A percentile compares a stretch with the other conserved stretches of the same genome.
These are phyloP conservation scores for Microplitis demolitor DNA, from an alignment of 1,140 invertebrate species.

Conservation along the genomic window DNA sequence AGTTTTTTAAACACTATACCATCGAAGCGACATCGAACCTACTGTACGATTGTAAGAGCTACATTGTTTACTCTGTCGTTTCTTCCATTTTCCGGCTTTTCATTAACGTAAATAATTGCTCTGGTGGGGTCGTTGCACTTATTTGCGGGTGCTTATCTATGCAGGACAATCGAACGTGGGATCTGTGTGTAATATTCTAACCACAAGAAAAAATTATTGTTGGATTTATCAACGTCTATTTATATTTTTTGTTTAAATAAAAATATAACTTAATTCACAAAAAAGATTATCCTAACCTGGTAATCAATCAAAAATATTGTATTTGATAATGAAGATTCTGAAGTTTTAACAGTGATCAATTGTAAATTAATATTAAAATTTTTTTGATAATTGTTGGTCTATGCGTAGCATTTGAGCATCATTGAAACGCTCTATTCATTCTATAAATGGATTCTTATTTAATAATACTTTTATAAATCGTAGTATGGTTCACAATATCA, in stretches of 20 bases:
- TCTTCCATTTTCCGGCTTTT: constrained; percentile 36
- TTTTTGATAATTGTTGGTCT: too few species aligned
- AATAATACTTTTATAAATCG: too few species aligned
- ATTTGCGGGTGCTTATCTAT: background rate
- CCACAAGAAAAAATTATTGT: background rate
- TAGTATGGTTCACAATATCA: too few species aligned
- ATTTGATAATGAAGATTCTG: too few species aligned
- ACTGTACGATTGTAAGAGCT: background rate
- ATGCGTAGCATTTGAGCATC: too few species aligned
- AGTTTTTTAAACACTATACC: background rate
- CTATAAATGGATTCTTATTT: too few species aligned
- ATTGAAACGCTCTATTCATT: too few species aligned
- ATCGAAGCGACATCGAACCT: background rate
- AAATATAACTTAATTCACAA: too few species aligned
- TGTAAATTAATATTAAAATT: too few species aligned
- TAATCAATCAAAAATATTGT: too few species aligned
- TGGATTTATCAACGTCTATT: background rate
- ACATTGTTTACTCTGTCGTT: constrained; percentile 23
- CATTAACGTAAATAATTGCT: constrained; percentile 44
- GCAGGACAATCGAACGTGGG: constrained; percentile 38
- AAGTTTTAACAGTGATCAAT: too few species aligned
- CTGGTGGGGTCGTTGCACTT: constrained; percentile 36
- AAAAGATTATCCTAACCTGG: too few species aligned
- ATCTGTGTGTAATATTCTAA: constrained; percentile 9
- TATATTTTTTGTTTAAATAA: background rate